A percentile compares a stretch with the other conserved stretches of the same genome.
Evolutionary conservation across 92 coral and sea anemone genomes (phyloP).

Genomic region (Palythoa grandiflora): DNA sequence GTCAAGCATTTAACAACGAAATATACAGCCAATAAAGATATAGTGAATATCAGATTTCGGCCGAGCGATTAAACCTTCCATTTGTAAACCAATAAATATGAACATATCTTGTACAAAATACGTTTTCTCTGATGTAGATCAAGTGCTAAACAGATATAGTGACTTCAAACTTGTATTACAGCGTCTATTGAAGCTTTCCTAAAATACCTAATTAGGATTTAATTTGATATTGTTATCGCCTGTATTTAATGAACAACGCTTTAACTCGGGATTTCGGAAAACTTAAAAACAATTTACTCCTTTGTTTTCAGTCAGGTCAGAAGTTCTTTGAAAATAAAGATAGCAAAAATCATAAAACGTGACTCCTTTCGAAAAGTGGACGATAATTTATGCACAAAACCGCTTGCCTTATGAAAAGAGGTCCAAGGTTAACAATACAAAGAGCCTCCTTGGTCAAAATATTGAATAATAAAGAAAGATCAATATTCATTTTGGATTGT

Average conservation of each 20-base stretch:
- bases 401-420: not conserved
- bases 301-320: not conserved
- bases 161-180: not conserved
- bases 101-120: not conserved
- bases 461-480: not conserved
- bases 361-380: no score
- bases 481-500: not conserved
- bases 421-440: not conserved
- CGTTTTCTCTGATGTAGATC: not conserved
- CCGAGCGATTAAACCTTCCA: not conserved
- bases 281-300: not conserved
- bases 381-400: not conserved
- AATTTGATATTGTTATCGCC: not conserved
- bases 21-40: not conserved
- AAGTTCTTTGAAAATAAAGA: not conserved
- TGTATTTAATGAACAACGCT: not conserved
- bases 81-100: not conserved
- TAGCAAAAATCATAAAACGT: not conserved
- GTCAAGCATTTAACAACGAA: slow-evolving; percentile 20
- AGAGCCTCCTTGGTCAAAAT: not conserved
- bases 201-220: not conserved
- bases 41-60: not conserved
- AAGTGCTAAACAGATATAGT: not conserved
- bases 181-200: not conserved
- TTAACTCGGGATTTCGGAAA: not conserved